These are phyloP conservation scores for Gouania willdenowi DNA, from an alignment of 2,797 vertebrate species.

Conservation along the genomic window DNA sequence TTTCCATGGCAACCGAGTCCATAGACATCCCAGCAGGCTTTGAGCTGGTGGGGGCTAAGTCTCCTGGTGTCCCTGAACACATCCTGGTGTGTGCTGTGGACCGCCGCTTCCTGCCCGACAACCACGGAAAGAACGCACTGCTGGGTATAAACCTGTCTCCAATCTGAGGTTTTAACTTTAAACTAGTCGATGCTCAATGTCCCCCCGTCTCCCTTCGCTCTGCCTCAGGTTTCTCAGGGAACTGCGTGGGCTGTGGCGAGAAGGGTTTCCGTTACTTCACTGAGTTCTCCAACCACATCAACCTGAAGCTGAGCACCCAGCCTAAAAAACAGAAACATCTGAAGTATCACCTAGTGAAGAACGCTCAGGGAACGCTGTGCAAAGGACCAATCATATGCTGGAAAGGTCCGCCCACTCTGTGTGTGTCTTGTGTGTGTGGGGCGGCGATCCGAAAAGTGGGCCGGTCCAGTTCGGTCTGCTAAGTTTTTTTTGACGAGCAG, in stretches of 20 bases:
- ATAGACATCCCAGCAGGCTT: conserved; percentile 92
- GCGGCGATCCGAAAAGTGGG: too few species aligned
- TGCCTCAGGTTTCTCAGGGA: conserved; percentile 92
- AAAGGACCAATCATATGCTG: conserved; percentile 97
- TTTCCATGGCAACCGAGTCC: conserved; percentile 89
- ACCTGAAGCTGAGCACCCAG: conserved; percentile 97
- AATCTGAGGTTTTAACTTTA: too few species aligned
- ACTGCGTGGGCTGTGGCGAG: conserved; percentile 97
- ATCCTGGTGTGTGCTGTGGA: conserved; percentile 95
- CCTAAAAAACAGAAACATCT: conserved; percentile 99
- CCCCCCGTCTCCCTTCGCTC: too few species aligned
- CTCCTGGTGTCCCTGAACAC: conserved; percentile 91
- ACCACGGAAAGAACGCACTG: conserved; percentile 99
- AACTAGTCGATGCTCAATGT: too few species aligned
- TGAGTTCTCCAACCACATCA: conserved; percentile 99
- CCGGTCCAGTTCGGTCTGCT: too few species aligned
- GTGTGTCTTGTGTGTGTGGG: background rate
- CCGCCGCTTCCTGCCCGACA: conserved; percentile 94
- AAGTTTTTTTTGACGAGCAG: too few species aligned
- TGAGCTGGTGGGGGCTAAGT: conserved; percentile 94
- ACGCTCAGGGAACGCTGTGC: conserved; percentile 90
- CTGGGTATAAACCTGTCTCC: too few species aligned
- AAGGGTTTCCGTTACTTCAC: conserved; percentile 98
- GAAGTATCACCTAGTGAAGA: conserved; percentile 98
- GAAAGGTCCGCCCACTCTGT: too few species aligned